Evolutionary conservation across 1,140 invertebrate species (phyloP).

Genomic region (Bombus confusus): DNA sequence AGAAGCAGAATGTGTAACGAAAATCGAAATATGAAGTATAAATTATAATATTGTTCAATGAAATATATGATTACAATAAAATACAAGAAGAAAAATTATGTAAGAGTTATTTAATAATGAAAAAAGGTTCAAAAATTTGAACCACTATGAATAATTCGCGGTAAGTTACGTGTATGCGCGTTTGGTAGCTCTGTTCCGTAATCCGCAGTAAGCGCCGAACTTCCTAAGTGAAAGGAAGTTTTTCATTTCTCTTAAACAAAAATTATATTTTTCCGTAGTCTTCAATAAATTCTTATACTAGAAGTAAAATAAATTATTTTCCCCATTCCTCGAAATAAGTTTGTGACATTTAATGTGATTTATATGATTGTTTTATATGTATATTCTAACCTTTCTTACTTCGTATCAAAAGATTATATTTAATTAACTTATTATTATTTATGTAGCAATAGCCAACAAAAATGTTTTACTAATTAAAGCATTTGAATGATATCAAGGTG

Average conservation of each 20-base stretch:
- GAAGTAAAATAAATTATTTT: background rate
- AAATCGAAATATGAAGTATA: background rate
- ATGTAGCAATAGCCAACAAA: background rate
- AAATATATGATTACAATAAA: background rate
- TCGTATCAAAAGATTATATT: background rate
- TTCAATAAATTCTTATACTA: background rate
- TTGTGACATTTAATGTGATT: background rate
- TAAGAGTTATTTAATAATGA: too few relatives aligned
- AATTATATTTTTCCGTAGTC: background rate
- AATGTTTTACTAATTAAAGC: background rate
- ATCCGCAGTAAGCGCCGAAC: background rate
- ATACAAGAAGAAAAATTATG: background rate
- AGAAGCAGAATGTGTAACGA: background rate
- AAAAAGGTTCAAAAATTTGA: background rate
- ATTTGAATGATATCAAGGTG: background rate
- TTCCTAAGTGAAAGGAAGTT: background rate
- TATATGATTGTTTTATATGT: background rate
- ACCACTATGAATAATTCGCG: background rate
- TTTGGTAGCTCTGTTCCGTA: background rate
- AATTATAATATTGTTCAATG: background rate
- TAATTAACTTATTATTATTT: background rate
- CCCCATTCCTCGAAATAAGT: background rate
- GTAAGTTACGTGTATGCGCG: background rate
- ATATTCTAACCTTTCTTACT: background rate
- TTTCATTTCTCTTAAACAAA: background rate